These are phyloP conservation scores for Hyla sarda DNA, from an alignment of 2,113 vertebrate genomes.

Conservation along the genomic window DNA sequence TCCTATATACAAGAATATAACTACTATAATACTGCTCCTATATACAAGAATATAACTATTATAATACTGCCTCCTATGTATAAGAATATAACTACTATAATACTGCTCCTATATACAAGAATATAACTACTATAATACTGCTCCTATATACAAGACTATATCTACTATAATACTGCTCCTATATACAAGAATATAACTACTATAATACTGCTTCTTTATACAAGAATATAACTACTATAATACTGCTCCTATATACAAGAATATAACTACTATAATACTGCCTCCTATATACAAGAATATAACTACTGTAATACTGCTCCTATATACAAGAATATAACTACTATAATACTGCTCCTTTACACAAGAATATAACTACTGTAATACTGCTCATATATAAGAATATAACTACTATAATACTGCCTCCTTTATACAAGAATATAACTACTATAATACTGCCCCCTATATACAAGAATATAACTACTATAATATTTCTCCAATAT, in stretches of 20 bases:
- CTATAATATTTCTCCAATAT: not conserved
- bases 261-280: no score
- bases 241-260: not conserved
- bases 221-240: no score
- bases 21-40: not conserved
- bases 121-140: not conserved
- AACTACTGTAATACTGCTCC: no score
- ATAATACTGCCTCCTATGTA: no score
- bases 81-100: conserved; percentile 2
- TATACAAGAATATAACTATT: no score
- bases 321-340: no score
- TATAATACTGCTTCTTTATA: not conserved
- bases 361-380: no score
- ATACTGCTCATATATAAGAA: no score
- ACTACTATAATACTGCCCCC: not conserved
- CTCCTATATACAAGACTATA: no score
- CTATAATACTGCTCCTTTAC: not conserved
- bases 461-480: not conserved
- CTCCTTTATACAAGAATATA: not conserved
- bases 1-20: no score
- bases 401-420: conserved; percentile 1
- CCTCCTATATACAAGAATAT: no score
- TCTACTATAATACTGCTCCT: no score
- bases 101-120: not conserved
- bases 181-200: not conserved